These are phyloP conservation scores for Ardeotis arabs DNA, from an alignment of 2,113 vertebrate species.

Conservation along the genomic window DNA sequence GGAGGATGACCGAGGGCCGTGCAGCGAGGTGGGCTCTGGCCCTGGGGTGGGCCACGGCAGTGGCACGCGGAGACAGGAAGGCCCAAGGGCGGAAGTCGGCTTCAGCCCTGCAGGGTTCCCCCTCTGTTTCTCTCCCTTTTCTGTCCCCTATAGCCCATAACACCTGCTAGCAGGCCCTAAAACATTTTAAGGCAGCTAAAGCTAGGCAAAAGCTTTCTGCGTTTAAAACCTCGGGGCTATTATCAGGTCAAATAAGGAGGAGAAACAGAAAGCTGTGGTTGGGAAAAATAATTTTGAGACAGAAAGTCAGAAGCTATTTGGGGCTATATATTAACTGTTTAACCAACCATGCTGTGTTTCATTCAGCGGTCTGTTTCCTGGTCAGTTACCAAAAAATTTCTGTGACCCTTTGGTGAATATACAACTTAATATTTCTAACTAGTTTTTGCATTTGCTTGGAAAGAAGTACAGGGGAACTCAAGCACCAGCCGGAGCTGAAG, in stretches of 20 bases:
- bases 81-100: neutral
- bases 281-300: neutral
- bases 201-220: neutral
- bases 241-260: neutral
- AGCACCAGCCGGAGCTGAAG: neutral
- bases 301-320: neutral
- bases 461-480: neutral
- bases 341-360: neutral
- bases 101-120: neutral
- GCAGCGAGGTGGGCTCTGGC: fast-evolving
- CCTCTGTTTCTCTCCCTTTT: neutral
- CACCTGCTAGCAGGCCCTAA: neutral
- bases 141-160: fast-evolving
- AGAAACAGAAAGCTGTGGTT: neutral
- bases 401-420: neutral
- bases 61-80: neutral
- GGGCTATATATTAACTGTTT: fast-evolving
- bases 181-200: neutral
- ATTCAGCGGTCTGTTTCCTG: neutral
- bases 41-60: fast-evolving
- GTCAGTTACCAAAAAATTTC: neutral
- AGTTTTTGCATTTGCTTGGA: fast-evolving
- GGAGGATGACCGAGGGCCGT: fast-evolving
- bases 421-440: neutral
- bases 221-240: neutral